Evolutionary conservation across 2,888 invertebrate species (phyloP).

Genomic region (Spodoptera exigua): DNA sequence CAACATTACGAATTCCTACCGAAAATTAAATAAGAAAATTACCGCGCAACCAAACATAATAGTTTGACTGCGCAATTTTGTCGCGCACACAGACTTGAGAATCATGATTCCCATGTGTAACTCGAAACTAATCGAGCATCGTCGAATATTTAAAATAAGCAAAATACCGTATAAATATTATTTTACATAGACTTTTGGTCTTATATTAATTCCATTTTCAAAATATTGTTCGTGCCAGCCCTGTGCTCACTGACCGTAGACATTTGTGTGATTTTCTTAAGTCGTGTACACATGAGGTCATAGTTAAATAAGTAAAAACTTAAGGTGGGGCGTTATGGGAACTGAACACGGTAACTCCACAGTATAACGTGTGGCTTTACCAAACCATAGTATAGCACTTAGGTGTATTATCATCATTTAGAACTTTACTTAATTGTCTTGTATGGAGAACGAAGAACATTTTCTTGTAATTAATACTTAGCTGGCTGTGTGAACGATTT

Average conservation of each 20-base stretch:
- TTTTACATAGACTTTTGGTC: too few species aligned
- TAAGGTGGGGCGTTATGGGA: slow-evolving; percentile 89
- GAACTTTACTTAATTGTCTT: slow-evolving; percentile 53
- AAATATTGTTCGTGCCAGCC: slow-evolving; percentile 64
- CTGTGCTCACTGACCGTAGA: slow-evolving; percentile 76
- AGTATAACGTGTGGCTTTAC: slow-evolving; percentile 81
- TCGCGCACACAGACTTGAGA: too few species aligned
- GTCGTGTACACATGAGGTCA: slow-evolving; percentile 89
- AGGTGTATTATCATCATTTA: slow-evolving; percentile 75
- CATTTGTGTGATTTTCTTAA: slow-evolving; percentile 88
- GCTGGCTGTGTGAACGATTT: slow-evolving; percentile 2
- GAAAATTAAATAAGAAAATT: too few species aligned
- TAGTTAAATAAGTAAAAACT: slow-evolving; percentile 88
- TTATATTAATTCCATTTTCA: too few species aligned
- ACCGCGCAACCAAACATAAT: too few species aligned
- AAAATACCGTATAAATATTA: too few species aligned
- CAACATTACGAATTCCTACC: too few species aligned
- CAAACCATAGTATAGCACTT: slow-evolving; percentile 78
- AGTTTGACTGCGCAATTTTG: too few species aligned
- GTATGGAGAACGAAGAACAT: slow-evolving; percentile 1
- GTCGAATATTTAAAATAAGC: too few species aligned
- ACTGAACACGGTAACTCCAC: slow-evolving; percentile 87
- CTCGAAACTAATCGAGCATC: too few species aligned
- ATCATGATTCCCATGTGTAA: too few species aligned
- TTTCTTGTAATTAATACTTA: slow-evolving; percentile 20